A percentile compares a stretch with the other conserved stretches of the same genome.
phyloP scores from a whole-genome alignment of 2,797 vertebrate genomes.

The Centroberyx gerrardi region DNA sequence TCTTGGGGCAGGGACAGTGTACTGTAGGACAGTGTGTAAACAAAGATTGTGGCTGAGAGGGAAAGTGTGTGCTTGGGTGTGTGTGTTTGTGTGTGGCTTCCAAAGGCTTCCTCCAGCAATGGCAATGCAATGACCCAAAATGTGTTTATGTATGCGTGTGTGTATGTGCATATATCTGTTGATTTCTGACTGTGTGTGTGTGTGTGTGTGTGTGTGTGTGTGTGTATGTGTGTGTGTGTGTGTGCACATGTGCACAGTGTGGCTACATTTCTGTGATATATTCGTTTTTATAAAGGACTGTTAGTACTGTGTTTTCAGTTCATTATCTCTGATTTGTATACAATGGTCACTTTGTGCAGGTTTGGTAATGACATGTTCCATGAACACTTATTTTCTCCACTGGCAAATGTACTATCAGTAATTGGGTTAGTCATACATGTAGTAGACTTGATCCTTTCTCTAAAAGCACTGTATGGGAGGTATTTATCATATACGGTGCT shows the following conservation, averaged over 20 bases:
- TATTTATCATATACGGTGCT: slow-evolving; percentile 22
- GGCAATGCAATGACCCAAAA: slow-evolving; percentile 31
- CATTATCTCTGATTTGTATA: neutral
- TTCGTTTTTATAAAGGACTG: no score
- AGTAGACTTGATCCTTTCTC: neutral
- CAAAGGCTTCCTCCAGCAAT: slow-evolving; percentile 11
- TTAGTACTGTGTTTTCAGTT: neutral
- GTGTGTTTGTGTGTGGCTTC: neutral
- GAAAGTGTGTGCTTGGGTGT: no score
- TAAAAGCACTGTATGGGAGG: slow-evolving; percentile 2
- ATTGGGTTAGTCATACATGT: neutral
- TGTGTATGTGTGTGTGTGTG: neutral
- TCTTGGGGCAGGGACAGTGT: no score
- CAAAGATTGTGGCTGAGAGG: no score
- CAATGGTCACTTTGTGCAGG: no score
- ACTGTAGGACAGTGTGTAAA: no score
- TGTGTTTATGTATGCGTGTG: neutral
- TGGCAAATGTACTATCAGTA: no score
- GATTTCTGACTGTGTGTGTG: no score
- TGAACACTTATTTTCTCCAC: neutral
- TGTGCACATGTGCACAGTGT: no score
- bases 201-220: neutral
- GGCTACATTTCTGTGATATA: neutral
- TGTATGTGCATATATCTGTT: no score
- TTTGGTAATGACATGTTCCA: neutral